Conservation (phyloP, 2,113 vertebrate species). For the Pterophyllum scalare region DNA sequence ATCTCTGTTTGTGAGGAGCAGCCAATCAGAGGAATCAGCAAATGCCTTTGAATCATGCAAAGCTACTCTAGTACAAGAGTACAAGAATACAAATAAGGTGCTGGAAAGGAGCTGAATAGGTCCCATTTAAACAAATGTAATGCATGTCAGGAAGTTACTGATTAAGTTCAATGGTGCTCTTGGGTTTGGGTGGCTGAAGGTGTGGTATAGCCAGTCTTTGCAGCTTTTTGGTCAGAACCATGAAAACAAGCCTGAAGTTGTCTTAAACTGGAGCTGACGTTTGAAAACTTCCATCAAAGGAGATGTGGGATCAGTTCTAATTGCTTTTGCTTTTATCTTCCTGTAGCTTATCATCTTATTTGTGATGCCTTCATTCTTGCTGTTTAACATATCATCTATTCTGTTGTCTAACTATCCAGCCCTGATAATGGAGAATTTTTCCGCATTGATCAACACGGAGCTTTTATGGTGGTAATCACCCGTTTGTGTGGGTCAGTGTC, state of each 20-base stretch:
- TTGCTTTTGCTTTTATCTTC: neutral
- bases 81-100: neutral
- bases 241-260: neutral
- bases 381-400: neutral
- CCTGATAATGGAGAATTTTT: conserved; percentile 62
- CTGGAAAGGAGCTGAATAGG: neutral
- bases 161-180: neutral
- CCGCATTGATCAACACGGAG: conserved; percentile 42
- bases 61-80: no score
- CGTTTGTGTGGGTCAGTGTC: conserved; percentile 73
- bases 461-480: conserved; percentile 56
- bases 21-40: neutral
- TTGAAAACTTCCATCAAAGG: neutral
- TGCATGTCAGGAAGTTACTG: neutral
- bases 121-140: neutral
- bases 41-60: no score
- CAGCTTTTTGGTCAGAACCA: neutral
- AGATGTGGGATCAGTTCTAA: neutral
- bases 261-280: neutral
- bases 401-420: conserved; percentile 20
- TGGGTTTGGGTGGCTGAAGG: neutral
- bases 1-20: neutral
- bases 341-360: neutral
- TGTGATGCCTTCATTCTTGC: neutral
- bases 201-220: neutral